Percentiles rank a stretch among this genome's conserved stretches.
These are phyloP conservation scores for Amblyraja radiata DNA, from an alignment of 2,797 vertebrate genomes.

Conservation along the genomic window DNA sequence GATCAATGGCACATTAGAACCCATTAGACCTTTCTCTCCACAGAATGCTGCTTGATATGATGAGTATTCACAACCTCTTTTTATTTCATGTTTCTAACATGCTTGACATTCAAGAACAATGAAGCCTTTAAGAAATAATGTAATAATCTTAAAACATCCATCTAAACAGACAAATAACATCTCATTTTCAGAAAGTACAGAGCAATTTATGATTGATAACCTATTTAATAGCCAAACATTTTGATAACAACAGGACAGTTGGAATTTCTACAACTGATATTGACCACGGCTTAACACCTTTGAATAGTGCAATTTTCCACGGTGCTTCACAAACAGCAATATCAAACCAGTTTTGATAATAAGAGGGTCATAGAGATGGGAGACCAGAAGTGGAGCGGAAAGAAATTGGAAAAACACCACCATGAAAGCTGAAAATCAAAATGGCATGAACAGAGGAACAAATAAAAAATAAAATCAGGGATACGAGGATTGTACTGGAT, in stretches of 20 bases:
- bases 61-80: no score
- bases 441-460: no score
- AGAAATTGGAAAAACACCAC: neutral
- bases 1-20: no score
- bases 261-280: neutral
- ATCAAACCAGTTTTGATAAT: neutral
- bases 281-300: neutral
- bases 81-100: no score
- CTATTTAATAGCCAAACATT: neutral
- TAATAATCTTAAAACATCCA: neutral
- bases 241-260: neutral
- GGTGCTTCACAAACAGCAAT: neutral
- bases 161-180: neutral
- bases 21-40: no score
- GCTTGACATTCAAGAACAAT: no score
- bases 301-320: neutral
- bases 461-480: neutral
- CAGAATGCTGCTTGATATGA: no score
- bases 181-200: neutral
- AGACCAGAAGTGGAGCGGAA: neutral
- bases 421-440: neutral
- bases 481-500: neutral
- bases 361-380: neutral
- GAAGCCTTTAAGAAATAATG: neutral
- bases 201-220: neutral